Percentiles rank a stretch among this genome's conserved stretches.
Conservation (phyloP, 2,888 invertebrate species). For the Gastracanthus pulcherrimus region DNA sequence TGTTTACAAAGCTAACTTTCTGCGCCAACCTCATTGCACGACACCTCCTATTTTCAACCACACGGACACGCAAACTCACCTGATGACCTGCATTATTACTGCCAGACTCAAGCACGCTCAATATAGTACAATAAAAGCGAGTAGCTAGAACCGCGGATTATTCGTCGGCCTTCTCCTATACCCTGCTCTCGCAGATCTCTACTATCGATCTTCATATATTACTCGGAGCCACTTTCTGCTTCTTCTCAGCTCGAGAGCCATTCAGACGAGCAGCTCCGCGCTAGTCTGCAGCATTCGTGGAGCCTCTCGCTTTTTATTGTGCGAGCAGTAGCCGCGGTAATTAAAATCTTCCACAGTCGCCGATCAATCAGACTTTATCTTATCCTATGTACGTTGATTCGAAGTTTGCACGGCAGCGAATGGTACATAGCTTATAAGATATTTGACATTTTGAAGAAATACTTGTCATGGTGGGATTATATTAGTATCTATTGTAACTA, state of each 20-base stretch:
- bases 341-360: slow-evolving; percentile 25
- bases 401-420: neutral
- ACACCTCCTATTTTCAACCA: too few relatives aligned
- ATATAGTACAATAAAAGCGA: too few relatives aligned
- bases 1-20: too few relatives aligned
- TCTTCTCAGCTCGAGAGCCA: neutral
- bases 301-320: neutral
- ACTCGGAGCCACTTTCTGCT: neutral
- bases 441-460: neutral
- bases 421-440: neutral
- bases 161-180: neutral
- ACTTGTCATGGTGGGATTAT: neutral
- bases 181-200: neutral
- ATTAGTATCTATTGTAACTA: neutral
- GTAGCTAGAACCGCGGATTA: too few relatives aligned
- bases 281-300: neutral
- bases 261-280: slow-evolving; percentile 6
- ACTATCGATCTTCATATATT: slow-evolving; percentile 44
- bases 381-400: neutral
- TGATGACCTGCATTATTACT: too few relatives aligned
- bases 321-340: neutral
- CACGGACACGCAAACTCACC: too few relatives aligned
- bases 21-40: too few relatives aligned
- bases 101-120: too few relatives aligned
- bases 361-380: neutral